Evolutionary conservation across 2,888 invertebrate species (phyloP).

Genomic region (Nipponacmea schrenckii): DNA sequence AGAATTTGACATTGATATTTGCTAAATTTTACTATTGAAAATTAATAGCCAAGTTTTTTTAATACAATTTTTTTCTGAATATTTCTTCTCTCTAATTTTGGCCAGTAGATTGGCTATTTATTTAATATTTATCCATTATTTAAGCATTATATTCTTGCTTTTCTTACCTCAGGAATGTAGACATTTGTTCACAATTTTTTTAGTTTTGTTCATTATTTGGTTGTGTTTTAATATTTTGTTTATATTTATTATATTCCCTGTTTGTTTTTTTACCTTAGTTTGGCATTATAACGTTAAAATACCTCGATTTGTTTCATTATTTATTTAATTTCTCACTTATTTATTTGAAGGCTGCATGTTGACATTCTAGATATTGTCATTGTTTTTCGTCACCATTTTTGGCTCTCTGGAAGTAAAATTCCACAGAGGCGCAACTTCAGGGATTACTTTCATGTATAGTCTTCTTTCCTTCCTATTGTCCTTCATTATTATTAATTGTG

Average conservation of each 20-base stretch:
- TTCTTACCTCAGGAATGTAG: constrained; percentile 1
- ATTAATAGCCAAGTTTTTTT: too few species aligned
- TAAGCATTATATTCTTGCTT: neutral
- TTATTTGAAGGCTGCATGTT: constrained; percentile 6
- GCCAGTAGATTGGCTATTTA: too few species aligned
- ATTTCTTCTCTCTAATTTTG: too few species aligned
- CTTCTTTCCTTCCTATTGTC: too few species aligned
- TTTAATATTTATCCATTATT: too few species aligned
- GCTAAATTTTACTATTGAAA: too few species aligned
- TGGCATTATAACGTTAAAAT: constrained; percentile 3
- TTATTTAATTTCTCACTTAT: neutral
- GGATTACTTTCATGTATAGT: too few species aligned
- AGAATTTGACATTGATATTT: too few species aligned
- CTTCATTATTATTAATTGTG: neutral
- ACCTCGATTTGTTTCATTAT: neutral
- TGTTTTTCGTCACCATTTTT: too few species aligned
- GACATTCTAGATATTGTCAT: neutral
- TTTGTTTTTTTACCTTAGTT: neutral
- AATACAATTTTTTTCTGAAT: too few species aligned
- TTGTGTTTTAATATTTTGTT: neutral
- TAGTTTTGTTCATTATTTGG: neutral
- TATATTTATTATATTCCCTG: neutral
- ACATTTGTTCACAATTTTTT: constrained; percentile 1
- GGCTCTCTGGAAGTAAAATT: too few species aligned
- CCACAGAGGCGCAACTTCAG: too few species aligned